phyloP scores from a whole-genome alignment of 2,888 invertebrate genomes.

The Eledona agricola region DNA sequence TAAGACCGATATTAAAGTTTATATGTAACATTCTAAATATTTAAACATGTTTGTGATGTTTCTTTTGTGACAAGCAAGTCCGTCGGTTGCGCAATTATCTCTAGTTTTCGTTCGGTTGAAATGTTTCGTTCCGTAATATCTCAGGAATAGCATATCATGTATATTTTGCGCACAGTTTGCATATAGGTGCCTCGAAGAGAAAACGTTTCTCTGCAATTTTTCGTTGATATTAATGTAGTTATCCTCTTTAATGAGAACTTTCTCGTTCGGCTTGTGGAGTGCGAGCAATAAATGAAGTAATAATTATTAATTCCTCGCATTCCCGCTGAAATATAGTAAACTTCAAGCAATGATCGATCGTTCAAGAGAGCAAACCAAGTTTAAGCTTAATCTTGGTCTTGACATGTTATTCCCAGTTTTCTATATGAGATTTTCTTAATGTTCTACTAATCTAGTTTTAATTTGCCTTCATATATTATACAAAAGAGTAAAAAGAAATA shows the following conservation, averaged over 20 bases:
- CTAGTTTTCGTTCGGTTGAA: slow-evolving; percentile 11
- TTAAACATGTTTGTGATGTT: slow-evolving; percentile 30
- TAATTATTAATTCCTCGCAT: slow-evolving; percentile 23
- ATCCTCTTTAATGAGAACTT: slow-evolving; percentile 46
- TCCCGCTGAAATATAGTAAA: slow-evolving; percentile 22
- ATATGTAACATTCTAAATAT: slow-evolving; percentile 27
- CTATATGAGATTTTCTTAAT: slow-evolving; percentile 52
- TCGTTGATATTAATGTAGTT: slow-evolving; percentile 37
- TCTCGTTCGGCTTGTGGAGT: slow-evolving; percentile 12
- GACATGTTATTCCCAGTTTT: slow-evolving; percentile 45
- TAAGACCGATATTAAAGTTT: slow-evolving; percentile 23
- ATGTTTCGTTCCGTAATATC: slow-evolving; percentile 35
- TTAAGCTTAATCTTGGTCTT: slow-evolving; percentile 40
- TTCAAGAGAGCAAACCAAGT: slow-evolving; percentile 25
- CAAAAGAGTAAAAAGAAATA: slow-evolving; percentile 39
- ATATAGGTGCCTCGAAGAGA: slow-evolving; percentile 40
- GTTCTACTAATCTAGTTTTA: slow-evolving; percentile 55
- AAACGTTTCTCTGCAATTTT: slow-evolving; percentile 25
- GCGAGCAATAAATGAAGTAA: slow-evolving; percentile 23
- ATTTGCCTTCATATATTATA: slow-evolving; percentile 54
- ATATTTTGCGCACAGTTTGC: slow-evolving; percentile 41
- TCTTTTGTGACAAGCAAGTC: slow-evolving; percentile 31
- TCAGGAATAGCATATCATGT: slow-evolving; percentile 44
- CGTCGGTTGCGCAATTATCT: slow-evolving; percentile 23
- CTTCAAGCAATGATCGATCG: slow-evolving; percentile 29